These are phyloP conservation scores for Branchipolynoe longqiensis DNA, from an alignment of 2,888 invertebrate genomes.

Conservation along the genomic window DNA sequence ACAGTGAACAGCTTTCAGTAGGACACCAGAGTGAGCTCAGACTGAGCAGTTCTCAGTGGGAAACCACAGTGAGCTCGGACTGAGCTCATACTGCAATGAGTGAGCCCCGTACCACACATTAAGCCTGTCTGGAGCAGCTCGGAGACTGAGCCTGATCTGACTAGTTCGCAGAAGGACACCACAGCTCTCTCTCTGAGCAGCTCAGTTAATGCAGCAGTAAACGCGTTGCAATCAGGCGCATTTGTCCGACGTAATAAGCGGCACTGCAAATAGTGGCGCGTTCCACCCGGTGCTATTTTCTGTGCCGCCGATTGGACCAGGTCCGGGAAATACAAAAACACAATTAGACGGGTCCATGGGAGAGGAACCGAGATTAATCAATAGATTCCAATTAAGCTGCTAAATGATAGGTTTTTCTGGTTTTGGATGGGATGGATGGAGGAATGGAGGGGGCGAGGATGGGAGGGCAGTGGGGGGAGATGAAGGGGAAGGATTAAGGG, in stretches of 20 bases:
- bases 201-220: conserved; percentile 13
- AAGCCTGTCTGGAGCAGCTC: background rate
- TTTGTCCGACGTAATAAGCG: conserved; percentile 53
- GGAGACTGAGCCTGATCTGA: too few species aligned
- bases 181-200: background rate
- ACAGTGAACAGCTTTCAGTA: too few species aligned
- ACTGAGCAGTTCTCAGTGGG: too few species aligned
- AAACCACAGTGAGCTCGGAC: too few species aligned
- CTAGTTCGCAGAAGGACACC: too few species aligned
- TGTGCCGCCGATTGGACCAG: conserved; percentile 15
- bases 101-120: too few species aligned
- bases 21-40: too few species aligned
- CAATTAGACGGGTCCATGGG: conserved; percentile 47
- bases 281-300: conserved; percentile 34
- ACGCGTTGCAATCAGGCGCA: conserved; percentile 42
- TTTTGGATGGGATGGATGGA: conserved; percentile 28
- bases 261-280: conserved; percentile 45
- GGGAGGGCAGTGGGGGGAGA: too few species aligned
- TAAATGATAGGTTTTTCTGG: conserved; percentile 41
- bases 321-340: conserved; percentile 51
- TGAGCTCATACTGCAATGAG: too few species aligned
- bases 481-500: too few species aligned
- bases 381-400: conserved; percentile 52
- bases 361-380: conserved; percentile 32
- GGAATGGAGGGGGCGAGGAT: too few species aligned